phyloP scores from a whole-genome alignment of 2,797 vertebrate genomes.

The Leuciscus waleckii region DNA sequence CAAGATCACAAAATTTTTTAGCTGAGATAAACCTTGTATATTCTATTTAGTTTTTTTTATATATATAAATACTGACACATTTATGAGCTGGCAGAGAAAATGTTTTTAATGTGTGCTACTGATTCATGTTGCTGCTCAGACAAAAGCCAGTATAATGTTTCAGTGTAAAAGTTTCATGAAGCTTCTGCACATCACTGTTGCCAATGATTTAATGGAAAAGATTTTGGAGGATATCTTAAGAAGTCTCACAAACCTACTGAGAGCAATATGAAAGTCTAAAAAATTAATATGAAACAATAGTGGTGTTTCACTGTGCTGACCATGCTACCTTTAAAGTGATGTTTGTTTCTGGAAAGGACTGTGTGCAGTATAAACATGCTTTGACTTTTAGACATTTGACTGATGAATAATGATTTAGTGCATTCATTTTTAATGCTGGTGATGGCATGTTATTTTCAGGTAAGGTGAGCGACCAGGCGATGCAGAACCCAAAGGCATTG shows the following conservation, averaged over 20 bases:
- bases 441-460: conserved; percentile 45
- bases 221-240: not conserved
- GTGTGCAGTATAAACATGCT: not conserved
- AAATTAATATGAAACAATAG: not conserved
- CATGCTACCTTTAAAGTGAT: not conserved
- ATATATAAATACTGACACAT: conserved; percentile 50
- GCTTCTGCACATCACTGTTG: conserved; percentile 44
- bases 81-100: conserved; percentile 43
- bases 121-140: conserved; percentile 20
- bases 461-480: conserved; percentile 81
- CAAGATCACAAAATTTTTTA: not conserved
- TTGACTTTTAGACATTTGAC: not conserved
- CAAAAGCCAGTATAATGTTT: conserved; percentile 46
- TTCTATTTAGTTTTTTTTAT: not conserved
- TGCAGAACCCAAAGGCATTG: conserved; percentile 85
- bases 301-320: not conserved
- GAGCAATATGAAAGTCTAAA: not conserved
- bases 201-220: conserved; percentile 22
- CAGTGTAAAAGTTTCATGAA: conserved; percentile 59
- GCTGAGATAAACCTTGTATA: not conserved
- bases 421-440: not conserved
- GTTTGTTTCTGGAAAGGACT: not conserved
- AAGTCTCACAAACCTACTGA: not conserved
- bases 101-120: conserved; percentile 16
- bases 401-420: not conserved